A percentile compares a stretch with the other conserved stretches of the same genome.
These are phyloP conservation scores for Globodera rostochiensis DNA, from an alignment of 1,140 invertebrate genomes.

Conservation along the genomic window DNA sequence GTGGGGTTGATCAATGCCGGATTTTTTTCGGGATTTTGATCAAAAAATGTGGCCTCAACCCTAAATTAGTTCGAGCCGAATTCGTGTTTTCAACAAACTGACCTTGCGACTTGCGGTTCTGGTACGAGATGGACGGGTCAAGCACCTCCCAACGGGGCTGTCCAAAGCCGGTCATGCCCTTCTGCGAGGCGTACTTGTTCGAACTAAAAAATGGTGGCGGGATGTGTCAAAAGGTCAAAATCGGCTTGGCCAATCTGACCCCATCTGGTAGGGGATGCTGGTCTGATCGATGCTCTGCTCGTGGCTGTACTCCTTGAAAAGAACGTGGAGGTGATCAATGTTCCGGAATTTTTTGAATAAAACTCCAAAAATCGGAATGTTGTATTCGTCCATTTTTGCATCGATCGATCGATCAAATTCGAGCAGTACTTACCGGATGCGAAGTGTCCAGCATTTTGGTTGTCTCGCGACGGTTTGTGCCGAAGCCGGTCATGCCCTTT, in stretches of 20 bases:
- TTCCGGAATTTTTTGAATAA: too few species aligned
- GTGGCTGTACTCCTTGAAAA: conserved; percentile 51
- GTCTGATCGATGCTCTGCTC: conserved; percentile 58
- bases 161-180: conserved; percentile 65
- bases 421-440: conserved; percentile 26
- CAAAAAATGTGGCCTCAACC: neutral
- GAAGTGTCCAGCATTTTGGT: conserved; percentile 57
- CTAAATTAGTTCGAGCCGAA: neutral
- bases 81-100: neutral
- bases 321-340: conserved; percentile 27
- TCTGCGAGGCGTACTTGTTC: conserved; percentile 65
- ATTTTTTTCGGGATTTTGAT: neutral
- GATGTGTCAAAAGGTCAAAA: too few species aligned
- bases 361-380: too few species aligned
- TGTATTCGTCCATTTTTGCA: too few species aligned
- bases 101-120: conserved; percentile 65
- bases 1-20: too few species aligned
- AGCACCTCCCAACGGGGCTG: conserved; percentile 65
- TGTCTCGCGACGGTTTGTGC: conserved; percentile 63
- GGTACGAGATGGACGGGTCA: conserved; percentile 64
- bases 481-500: conserved; percentile 65
- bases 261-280: conserved; percentile 65
- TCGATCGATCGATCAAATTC: too few species aligned
- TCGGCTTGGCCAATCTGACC: conserved; percentile 23
- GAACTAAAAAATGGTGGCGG: conserved; percentile 10